Evolutionary conservation across 1,140 invertebrate genomes (phyloP), one percentile per base, ranked within the genome.

Genomic region (Drosophila sechellia): DNA sequence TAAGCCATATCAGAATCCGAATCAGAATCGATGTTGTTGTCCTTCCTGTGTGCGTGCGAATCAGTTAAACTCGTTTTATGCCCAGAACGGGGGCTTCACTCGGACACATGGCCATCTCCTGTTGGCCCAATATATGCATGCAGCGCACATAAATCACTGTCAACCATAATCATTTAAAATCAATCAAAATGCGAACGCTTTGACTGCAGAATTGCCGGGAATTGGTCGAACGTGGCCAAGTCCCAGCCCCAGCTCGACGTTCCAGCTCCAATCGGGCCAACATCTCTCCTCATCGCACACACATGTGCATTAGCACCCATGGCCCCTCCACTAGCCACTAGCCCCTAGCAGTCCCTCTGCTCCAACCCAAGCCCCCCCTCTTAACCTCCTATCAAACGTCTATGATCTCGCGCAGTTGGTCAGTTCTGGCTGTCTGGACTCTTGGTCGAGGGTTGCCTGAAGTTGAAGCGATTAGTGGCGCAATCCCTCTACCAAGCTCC

Each of bases 141-240:
- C 73, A 75, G 78, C 78, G 71, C 83, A 90, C 90, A 91, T 91
- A 91, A 91, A 91, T 91, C 90, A 91, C 90, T 91, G 90, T 91
- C 90, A 91, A 91, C 90, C 83, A 87, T 91, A 91, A 91, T 91
- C 90, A 91, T 91, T 91, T 91, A 91, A 91, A 91, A 91, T 91
- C 90, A 91, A 91, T 91, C 90, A 91, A 91, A 91, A 91, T 91
- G 75, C 90, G 83, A 91, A 87, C 90, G 90, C 90, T 89, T 89
- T 85, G 89, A 85, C 83, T 91, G 84, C 84, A 89, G 81, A 91
- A 91, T 91, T 89, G 84, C 84, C 84, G 79, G 83, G 81, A 90
- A 86, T 89, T 90, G 87, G 69, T 58, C 71, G 81, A 89, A 80
- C 81, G 83, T 81, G 81, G 78, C 78, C 72, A 50, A 50, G 43